A percentile compares a stretch with the other conserved stretches of the same genome.
phyloP scores from a whole-genome alignment of 2,888 invertebrate genomes.

The Tanytarsus gracilentus region DNA sequence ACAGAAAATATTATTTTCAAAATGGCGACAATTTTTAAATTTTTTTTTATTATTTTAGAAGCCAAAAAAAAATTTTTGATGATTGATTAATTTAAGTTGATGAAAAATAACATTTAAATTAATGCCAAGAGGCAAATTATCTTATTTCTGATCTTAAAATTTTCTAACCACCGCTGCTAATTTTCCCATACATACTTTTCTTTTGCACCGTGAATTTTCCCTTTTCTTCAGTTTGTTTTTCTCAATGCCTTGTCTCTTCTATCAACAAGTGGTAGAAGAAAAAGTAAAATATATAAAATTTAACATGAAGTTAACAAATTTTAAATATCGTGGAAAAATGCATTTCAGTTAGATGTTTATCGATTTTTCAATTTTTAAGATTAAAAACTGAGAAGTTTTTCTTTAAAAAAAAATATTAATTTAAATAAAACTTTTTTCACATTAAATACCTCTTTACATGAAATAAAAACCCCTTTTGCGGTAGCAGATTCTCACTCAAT shows the following conservation, averaged over 20 bases:
- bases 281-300: not conserved
- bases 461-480: not conserved
- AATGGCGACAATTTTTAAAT: too few relatives aligned
- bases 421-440: conserved; percentile 27
- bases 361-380: too few relatives aligned
- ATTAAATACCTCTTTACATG: too few relatives aligned
- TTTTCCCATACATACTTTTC: not conserved
- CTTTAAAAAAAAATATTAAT: conserved; percentile 19
- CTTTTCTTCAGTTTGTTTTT: not conserved
- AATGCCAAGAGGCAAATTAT: conserved; percentile 18
- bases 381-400: too few relatives aligned
- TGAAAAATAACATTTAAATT: conserved; percentile 10
- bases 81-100: not conserved
- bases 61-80: too few relatives aligned
- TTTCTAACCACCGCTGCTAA: not conserved
- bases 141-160: conserved; percentile 1
- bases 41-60: too few relatives aligned
- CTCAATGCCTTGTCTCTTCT: not conserved
- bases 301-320: too few relatives aligned
- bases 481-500: conserved; percentile 11
- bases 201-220: not conserved
- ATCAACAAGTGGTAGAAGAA: not conserved
- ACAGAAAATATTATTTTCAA: too few relatives aligned
- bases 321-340: too few relatives aligned
- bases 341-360: too few relatives aligned